Percentiles rank a stretch among this genome's conserved stretches.
Evolutionary conservation across 2,113 vertebrate genomes (phyloP).

Genomic region (Ascaphus truei): DNA sequence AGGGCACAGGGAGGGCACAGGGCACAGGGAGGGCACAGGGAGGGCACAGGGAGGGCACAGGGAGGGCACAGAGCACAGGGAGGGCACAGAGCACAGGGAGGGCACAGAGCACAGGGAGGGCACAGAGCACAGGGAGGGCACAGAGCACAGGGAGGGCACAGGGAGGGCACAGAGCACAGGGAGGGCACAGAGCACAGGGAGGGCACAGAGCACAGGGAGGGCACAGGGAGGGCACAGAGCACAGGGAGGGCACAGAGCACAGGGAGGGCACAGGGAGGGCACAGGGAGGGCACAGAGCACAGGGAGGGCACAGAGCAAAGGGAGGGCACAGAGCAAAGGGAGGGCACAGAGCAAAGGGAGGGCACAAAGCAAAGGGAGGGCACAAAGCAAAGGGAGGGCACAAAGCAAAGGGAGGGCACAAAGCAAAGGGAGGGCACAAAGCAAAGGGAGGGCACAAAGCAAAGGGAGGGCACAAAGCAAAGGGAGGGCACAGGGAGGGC

Average conservation of each 20-base stretch:
- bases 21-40: background rate
- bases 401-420: background rate
- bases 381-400: too few species aligned
- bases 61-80: background rate
- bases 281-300: too few species aligned
- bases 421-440: background rate
- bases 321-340: background rate
- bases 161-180: background rate
- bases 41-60: background rate
- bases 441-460: background rate
- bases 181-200: background rate
- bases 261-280: background rate
- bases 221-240: background rate
- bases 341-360: background rate
- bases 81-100: background rate
- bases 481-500: too few species aligned
- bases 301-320: too few species aligned
- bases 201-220: too few species aligned
- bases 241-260: background rate
- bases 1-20: background rate
- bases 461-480: too few species aligned
- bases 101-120: too few species aligned
- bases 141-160: too few species aligned
- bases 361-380: background rate
- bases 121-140: too few species aligned